These are phyloP conservation scores for Chamaetylas fuelleborni DNA, from an alignment of 2,113 vertebrate genomes.

Conservation along the genomic window DNA sequence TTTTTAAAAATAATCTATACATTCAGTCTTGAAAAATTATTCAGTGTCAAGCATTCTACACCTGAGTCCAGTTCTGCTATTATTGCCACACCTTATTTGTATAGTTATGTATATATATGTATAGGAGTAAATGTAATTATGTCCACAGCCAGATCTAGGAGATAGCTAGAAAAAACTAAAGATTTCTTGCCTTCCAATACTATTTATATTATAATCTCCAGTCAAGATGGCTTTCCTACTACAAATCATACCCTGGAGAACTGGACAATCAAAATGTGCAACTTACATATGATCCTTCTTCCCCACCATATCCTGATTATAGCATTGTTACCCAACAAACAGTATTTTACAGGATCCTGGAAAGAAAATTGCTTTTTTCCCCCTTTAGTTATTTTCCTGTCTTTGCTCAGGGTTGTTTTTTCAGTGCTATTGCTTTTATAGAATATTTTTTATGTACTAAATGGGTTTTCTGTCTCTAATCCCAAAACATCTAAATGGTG, in stretches of 20 bases:
- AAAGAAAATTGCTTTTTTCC: neutral
- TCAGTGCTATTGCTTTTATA: neutral
- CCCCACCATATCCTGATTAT: neutral
- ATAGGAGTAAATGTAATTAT: neutral
- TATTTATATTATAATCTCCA: neutral
- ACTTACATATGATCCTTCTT: neutral
- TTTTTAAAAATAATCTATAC: neutral
- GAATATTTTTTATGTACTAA: neutral
- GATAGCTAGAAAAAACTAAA: neutral
- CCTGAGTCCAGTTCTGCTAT: neutral
- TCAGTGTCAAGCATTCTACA: neutral
- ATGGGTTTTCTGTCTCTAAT: neutral
- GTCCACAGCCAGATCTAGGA: neutral
- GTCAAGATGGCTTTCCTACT: neutral
- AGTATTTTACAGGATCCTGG: neutral
- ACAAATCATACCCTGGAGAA: neutral
- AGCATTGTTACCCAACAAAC: neutral
- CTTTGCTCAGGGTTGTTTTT: neutral
- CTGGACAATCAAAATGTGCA: neutral
- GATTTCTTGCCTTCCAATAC: neutral
- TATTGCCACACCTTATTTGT: neutral
- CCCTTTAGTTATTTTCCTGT: neutral
- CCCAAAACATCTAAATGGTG: constrained; percentile 6
- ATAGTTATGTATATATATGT: too few species aligned
- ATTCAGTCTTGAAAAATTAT: neutral